phyloP scores from a whole-genome alignment of 2,113 vertebrate genomes.

The Fukomys damarensis region DNA sequence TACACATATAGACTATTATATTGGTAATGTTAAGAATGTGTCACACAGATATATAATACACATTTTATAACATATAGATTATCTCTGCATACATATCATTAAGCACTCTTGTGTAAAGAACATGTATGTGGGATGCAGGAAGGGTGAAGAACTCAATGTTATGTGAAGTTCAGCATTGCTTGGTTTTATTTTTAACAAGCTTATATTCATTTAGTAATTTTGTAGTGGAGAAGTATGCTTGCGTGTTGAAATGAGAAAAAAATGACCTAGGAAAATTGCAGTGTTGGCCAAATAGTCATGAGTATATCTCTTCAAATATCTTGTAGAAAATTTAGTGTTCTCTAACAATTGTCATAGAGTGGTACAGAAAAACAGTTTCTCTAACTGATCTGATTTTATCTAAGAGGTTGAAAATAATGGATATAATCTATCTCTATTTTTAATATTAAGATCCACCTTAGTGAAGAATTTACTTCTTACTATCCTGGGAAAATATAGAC shows the following conservation, averaged over 20 bases:
- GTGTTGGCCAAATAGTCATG: background rate
- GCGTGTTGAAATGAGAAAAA: background rate
- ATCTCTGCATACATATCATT: too few relatives aligned
- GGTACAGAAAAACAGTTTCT: constrained; percentile 5
- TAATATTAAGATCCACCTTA: constrained; percentile 42
- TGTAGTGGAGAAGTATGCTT: constrained; percentile 10
- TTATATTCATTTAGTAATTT: constrained; percentile 35
- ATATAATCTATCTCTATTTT: constrained; percentile 14
- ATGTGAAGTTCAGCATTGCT: constrained; percentile 19
- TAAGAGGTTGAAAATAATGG: constrained; percentile 32
- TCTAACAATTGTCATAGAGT: constrained; percentile 14
- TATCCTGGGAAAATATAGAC: background rate
- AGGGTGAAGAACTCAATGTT: constrained; percentile 15
- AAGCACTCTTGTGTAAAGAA: constrained; percentile 35
- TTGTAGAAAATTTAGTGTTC: constrained; percentile 38
- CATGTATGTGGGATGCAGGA: background rate
- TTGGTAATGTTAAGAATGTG: background rate
- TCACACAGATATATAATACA: background rate
- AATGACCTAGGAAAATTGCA: constrained; percentile 11
- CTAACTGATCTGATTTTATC: constrained; percentile 32
- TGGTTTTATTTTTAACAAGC: constrained; percentile 47
- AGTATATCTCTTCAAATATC: background rate
- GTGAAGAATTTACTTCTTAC: background rate
- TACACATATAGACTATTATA: background rate
- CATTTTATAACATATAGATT: background rate